Evolutionary conservation across 2,888 invertebrate species (phyloP).

Genomic region (Octodonta nipae): DNA sequence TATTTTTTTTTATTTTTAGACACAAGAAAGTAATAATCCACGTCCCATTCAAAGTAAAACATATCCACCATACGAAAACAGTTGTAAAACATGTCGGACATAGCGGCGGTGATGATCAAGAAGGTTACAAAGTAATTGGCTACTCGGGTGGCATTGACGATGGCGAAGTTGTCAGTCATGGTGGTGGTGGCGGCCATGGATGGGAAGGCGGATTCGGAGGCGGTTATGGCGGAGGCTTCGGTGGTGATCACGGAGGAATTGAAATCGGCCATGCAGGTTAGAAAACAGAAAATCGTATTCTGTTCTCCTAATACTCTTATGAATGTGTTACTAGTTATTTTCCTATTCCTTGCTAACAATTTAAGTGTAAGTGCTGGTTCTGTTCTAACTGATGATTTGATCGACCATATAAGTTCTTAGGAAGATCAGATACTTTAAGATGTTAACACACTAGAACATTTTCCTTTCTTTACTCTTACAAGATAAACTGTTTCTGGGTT

Average conservation of each 20-base stretch:
- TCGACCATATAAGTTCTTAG: too few species aligned
- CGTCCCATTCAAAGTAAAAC: constrained; percentile 63
- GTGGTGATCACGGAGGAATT: constrained; percentile 20
- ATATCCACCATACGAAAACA: constrained; percentile 65
- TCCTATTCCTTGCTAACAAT: too few species aligned
- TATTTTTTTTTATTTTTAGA: constrained; percentile 18
- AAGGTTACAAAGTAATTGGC: constrained; percentile 54
- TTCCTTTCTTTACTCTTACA: too few species aligned
- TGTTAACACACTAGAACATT: too few species aligned
- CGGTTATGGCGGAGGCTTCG: constrained; percentile 24
- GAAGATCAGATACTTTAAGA: too few species aligned
- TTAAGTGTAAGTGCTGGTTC: too few species aligned
- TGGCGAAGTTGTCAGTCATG: constrained; percentile 32
- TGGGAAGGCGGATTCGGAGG: constrained; percentile 19
- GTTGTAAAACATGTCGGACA: constrained; percentile 57
- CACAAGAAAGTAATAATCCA: constrained; percentile 66
- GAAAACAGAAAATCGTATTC: too few species aligned
- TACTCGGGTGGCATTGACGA: constrained; percentile 53
- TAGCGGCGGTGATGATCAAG: constrained; percentile 42
- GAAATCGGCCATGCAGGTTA: constrained; percentile 16
- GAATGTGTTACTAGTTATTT: too few species aligned
- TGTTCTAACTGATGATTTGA: too few species aligned
- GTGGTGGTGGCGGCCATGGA: constrained; percentile 19
- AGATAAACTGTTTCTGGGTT: too few species aligned
- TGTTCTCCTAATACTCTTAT: too few species aligned